Conservation (phyloP, 2,113 vertebrate genomes). For the Austrofundulus limnaeus region DNA sequence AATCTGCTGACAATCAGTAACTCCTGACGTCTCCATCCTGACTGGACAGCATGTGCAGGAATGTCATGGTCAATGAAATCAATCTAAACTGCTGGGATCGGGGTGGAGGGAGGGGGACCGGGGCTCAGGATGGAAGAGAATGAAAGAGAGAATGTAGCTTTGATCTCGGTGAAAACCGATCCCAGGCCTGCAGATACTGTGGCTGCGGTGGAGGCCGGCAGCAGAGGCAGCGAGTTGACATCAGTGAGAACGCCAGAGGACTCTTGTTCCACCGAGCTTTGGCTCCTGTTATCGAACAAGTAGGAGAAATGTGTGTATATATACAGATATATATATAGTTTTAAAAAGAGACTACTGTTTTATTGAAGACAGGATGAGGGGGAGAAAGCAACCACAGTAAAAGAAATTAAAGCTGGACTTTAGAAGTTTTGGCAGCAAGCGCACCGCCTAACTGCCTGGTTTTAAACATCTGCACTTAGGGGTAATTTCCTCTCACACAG, state of each 20-base stretch:
- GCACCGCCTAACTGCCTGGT: conserved; percentile 48
- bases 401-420: conserved; percentile 65
- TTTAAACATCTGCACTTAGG: conserved; percentile 64
- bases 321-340: too few species aligned
- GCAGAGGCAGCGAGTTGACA: conserved; percentile 66
- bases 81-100: conserved; percentile 78
- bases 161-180: conserved; percentile 82
- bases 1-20: conserved; percentile 79
- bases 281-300: conserved; percentile 68
- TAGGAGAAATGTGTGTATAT: conserved; percentile 59
- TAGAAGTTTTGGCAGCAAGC: conserved; percentile 63
- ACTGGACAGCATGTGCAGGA: conserved; percentile 76
- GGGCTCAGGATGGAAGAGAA: conserved; percentile 73
- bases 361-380: conserved; percentile 61
- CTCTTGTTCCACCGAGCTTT: conserved; percentile 55
- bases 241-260: conserved; percentile 69
- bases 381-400: conserved; percentile 41
- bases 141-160: conserved; percentile 76
- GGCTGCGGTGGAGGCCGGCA: conserved; percentile 71
- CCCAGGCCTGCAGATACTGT: conserved; percentile 81
- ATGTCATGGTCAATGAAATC: conserved; percentile 82
- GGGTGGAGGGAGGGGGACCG: conserved; percentile 32
- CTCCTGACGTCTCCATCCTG: conserved; percentile 68
- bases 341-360: conserved; percentile 69
- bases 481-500: conserved; percentile 65